Percentiles rank a stretch among this genome's conserved stretches.
Conservation (phyloP, 2,797 vertebrate species). For the Rhinichthys osculus region DNA sequence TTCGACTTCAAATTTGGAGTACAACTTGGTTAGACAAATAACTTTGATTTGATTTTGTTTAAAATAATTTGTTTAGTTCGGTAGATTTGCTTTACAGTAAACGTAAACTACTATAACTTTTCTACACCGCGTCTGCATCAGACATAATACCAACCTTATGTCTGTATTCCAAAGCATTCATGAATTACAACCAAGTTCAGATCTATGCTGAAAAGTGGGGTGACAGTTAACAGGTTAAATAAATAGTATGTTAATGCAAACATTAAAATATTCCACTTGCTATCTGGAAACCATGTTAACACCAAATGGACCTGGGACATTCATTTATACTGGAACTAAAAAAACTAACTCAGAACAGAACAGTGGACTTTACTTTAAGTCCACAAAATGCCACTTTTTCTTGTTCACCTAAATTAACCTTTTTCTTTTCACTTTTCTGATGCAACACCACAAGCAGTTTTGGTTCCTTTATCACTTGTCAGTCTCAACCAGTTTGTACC, state of each 20-base stretch:
- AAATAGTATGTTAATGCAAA: neutral
- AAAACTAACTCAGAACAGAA: neutral
- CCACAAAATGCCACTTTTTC: neutral
- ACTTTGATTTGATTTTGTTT: too few species aligned
- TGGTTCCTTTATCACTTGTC: slow-evolving; percentile 69
- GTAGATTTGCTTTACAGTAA: too few species aligned
- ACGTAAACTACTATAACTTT: neutral
- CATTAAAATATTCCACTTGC: neutral
- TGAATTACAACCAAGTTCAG: neutral
- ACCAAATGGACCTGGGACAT: neutral
- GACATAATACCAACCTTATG: too few species aligned
- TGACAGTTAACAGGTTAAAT: neutral
- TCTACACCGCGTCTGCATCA: too few species aligned
- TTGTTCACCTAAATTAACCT: neutral
- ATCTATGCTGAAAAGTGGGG: neutral
- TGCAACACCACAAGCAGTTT: slow-evolving; percentile 51
- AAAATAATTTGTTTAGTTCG: too few species aligned
- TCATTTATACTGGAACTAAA: neutral
- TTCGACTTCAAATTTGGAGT: too few species aligned
- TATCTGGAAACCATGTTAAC: neutral
- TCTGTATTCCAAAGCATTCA: too few species aligned
- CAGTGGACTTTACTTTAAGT: neutral
- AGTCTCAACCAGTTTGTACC: slow-evolving; percentile 72
- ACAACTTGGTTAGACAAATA: too few species aligned
- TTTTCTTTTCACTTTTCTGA: slow-evolving; percentile 49